Evolutionary conservation across 2,888 invertebrate genomes (phyloP), one percentile per base, ranked within the genome.

Genomic region (Eudasyphora cyanicolor): DNA sequence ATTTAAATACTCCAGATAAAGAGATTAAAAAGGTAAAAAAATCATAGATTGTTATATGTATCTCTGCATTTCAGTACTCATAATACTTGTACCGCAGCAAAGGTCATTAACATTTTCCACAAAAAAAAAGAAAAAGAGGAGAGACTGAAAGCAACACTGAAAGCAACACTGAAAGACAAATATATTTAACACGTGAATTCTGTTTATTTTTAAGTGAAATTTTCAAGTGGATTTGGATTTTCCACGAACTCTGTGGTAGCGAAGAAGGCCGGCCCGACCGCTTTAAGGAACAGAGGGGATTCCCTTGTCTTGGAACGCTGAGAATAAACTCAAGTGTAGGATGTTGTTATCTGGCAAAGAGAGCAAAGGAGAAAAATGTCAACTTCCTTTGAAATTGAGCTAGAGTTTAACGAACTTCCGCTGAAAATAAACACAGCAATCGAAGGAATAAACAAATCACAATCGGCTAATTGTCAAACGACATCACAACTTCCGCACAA

Each of bases 101-200:
- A 81, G 84, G 84, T 84, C 84, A 84, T 84, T 81, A 84, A 84
- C 84, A 74, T 78, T 75, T 17, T 19, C 8, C 17, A 17, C 19
- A 6, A 24, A 27, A 32, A 35, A 54, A 76, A 51, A 1, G 8
- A 38, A 51, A 49, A 49, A 69, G 8, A n/a, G 24, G 10, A 17
- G 70, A 38, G 67, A n/a, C n/a, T n/a, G n/a, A n/a, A n/a, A n/a
- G n/a, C n/a, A n/a, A n/a, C n/a, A n/a, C n/a, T n/a, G n/a, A n/a
- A n/a, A n/a, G n/a, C n/a, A n/a, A n/a, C 6, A 64, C 12, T 12
- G 42, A 76, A 27, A 38, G 35, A 67, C 17, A 32, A 76, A 76
- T 49, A 67, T 19, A 67, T 60, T 67, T 76, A 74, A 74, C 79
- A 82, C 73, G 60, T 79, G 76, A 70, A 60, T 35, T 76, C 71